Conservation (phyloP, 2,797 vertebrate species). For the Onychomys leucogaster region DNA sequence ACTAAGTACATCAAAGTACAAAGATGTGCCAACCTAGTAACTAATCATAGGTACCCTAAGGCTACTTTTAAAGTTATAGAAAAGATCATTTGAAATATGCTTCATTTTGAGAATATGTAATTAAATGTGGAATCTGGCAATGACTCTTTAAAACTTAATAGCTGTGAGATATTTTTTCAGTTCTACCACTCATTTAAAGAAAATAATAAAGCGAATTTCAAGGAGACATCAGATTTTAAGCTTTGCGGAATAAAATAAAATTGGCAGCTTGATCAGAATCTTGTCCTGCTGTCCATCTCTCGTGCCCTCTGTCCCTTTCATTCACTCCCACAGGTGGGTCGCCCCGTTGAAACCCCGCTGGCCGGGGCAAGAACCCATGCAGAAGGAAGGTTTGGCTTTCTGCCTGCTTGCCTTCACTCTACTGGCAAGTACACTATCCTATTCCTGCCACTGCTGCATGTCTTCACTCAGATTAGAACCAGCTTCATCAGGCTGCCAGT, state of each 20-base stretch:
- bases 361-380: not conserved
- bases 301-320: no score
- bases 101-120: not conserved
- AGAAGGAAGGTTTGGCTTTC: not conserved
- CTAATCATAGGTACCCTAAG: not conserved
- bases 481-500: not conserved
- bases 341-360: no score
- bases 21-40: not conserved
- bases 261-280: no score
- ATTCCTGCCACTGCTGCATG: not conserved
- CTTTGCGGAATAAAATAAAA: no score
- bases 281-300: no score
- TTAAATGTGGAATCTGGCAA: slow-evolving; percentile 3
- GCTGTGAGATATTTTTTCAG: not conserved
- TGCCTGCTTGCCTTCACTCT: not conserved
- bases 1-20: slow-evolving; percentile 24
- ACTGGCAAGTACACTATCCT: not conserved
- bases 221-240: slow-evolving; percentile 25
- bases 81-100: slow-evolving; percentile 36
- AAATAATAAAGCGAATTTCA: slow-evolving; percentile 54
- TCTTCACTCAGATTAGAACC: not conserved
- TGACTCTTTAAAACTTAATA: slow-evolving; percentile 17
- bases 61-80: not conserved
- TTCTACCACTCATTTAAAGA: slow-evolving; percentile 37
- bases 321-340: no score